Percentiles rank a stretch among this genome's conserved stretches.
Conservation (phyloP, 2,113 vertebrate species). For the Carollia perspicillata region DNA sequence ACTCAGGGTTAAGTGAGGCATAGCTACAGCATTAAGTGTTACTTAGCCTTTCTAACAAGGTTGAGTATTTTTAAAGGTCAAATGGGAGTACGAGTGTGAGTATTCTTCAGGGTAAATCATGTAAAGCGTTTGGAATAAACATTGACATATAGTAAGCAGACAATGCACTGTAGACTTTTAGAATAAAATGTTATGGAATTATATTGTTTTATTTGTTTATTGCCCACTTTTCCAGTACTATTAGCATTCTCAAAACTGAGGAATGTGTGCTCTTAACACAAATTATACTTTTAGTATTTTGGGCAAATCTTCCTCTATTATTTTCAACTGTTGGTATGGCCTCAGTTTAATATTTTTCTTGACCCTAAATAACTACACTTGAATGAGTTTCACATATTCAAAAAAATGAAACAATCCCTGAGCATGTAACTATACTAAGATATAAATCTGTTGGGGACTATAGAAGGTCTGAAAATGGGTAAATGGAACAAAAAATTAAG, state of each 20-base stretch:
- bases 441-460: not conserved
- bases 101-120: not conserved
- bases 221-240: not conserved
- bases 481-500: not conserved
- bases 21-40: not conserved
- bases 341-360: constrained; percentile 7
- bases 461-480: not conserved
- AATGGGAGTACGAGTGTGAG: not conserved
- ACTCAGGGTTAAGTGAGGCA: not conserved
- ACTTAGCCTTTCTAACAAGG: not conserved
- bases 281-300: not conserved
- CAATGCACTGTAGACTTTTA: not conserved
- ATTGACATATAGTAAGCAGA: not conserved
- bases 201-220: not conserved
- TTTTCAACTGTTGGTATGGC: not conserved
- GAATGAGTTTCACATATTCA: not conserved
- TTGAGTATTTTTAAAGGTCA: not conserved
- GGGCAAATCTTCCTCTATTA: not conserved
- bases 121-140: not conserved
- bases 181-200: not conserved
- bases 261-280: not conserved
- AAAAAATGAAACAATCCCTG: not conserved
- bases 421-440: not conserved
- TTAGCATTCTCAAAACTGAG: not conserved
- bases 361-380: not conserved